Percentiles rank a stretch among this genome's conserved stretches.
These are phyloP conservation scores for Chloroceryle inda DNA, from an alignment of 2,797 vertebrate species.

Conservation along the genomic window DNA sequence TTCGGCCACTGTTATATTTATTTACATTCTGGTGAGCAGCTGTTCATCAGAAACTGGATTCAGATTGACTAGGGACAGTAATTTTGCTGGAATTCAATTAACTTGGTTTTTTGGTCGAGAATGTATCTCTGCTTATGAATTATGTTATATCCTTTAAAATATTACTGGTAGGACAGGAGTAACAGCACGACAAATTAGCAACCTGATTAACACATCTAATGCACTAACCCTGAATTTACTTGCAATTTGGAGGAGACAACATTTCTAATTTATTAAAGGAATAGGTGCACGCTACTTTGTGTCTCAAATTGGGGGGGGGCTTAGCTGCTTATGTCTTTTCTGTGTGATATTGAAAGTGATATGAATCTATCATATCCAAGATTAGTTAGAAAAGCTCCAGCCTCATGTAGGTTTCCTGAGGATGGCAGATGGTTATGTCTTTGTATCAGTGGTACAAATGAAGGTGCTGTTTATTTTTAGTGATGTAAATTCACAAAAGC, in stretches of 20 bases:
- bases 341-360: background rate
- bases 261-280: background rate
- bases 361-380: background rate
- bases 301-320: background rate
- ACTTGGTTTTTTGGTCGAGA: background rate
- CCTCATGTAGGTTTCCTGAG: background rate
- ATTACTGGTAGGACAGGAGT: background rate
- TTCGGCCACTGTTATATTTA: background rate
- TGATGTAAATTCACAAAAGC: background rate
- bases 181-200: background rate
- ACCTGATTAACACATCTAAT: background rate
- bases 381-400: conserved; percentile 9
- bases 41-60: background rate
- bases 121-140: background rate
- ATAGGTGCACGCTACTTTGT: background rate
- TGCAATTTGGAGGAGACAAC: background rate
- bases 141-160: background rate
- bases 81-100: conserved; percentile 12
- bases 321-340: background rate
- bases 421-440: conserved; percentile 13
- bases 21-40: background rate
- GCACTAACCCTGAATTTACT: background rate
- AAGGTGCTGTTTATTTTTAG: background rate
- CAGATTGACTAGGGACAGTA: background rate
- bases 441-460: conserved; percentile 31